Base-by-base conservation (phyloP, 1,140 invertebrate genomes). In the Temnothorax longispinosus region DNA sequence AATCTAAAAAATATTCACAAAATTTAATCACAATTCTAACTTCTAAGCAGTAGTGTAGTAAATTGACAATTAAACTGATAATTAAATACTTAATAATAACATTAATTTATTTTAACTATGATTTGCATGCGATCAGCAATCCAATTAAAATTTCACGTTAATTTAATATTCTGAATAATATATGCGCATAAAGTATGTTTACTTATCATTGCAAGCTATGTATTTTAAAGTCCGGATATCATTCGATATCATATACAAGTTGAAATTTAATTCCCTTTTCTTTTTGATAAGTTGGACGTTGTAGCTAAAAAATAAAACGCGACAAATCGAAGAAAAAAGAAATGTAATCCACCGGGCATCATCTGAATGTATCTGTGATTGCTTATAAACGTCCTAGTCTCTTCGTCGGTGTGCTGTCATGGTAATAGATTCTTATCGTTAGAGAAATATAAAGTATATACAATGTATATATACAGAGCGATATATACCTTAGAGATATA, bases 301-400 rank as follows among this genome's bases (percentile, higher is more conserved):
- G 8, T 62, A 10, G 8, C 15, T 76, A 76, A 11, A 44, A 74
- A 44, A 38, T 58, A 62, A 44, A 65, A 56, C 18, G 18, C 8
- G 27, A 50, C 21, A 78, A 21, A 50, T 65, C 6, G 65, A 54
- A 32, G 21, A 60, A 13, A 15, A 56, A 81, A 71, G 10, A 41
- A 47, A 15, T n/a, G 10, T 77, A 44, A 11, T 72, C 10, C 7
- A 52, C 6, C 15, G 50, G 50, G 78, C 78, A 82, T 82, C 67
- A 82, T 87, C 67, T 87, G 1, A 85, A 75, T 87, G 50, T 87
- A 87, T 75, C 86, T 87, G 86, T 87, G 78, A 87, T 87, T 54
- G 71, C 50, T 87, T 84, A 87, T 84, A 15, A 84, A 52, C 65
- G 71, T 87, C 86, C 80, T 87, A 87, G 64, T 87, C 47, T 52